Conservation (phyloP, 2,888 invertebrate species). For the Empis livida region DNA sequence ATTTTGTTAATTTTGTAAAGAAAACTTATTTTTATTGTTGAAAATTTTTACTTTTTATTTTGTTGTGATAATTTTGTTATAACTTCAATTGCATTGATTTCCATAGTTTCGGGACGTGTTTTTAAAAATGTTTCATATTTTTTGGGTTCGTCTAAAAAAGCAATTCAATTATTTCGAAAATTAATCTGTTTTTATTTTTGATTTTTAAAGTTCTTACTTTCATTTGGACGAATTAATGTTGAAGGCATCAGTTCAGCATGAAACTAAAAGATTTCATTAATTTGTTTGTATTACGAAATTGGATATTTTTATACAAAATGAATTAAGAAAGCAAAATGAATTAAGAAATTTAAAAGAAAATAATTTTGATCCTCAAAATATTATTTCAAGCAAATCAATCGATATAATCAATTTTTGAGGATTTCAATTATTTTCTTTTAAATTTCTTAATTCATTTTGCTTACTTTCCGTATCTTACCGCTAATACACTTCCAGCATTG, state of each 20-base stretch:
- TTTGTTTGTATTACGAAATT: neutral
- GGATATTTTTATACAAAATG: too few relatives aligned
- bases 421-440: too few relatives aligned
- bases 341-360: slow-evolving; percentile 3
- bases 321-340: neutral
- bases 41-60: slow-evolving; percentile 16
- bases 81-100: slow-evolving; percentile 47
- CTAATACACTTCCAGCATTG: slow-evolving; percentile 46
- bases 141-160: slow-evolving; percentile 36
- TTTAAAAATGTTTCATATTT: slow-evolving; percentile 49
- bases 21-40: neutral
- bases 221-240: neutral
- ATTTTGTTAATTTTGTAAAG: neutral
- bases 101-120: slow-evolving; percentile 53
- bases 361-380: too few relatives aligned
- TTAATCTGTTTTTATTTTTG: too few relatives aligned
- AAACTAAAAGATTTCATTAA: slow-evolving; percentile 43
- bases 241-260: slow-evolving; percentile 45
- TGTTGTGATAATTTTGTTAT: slow-evolving; percentile 41
- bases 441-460: neutral
- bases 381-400: too few relatives aligned
- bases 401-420: too few relatives aligned
- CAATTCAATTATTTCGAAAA: too few relatives aligned
- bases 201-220: too few relatives aligned
- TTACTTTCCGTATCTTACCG: slow-evolving; percentile 44